phyloP scores from a whole-genome alignment of 1,140 invertebrate species.

The Frieseomelitta varia region DNA sequence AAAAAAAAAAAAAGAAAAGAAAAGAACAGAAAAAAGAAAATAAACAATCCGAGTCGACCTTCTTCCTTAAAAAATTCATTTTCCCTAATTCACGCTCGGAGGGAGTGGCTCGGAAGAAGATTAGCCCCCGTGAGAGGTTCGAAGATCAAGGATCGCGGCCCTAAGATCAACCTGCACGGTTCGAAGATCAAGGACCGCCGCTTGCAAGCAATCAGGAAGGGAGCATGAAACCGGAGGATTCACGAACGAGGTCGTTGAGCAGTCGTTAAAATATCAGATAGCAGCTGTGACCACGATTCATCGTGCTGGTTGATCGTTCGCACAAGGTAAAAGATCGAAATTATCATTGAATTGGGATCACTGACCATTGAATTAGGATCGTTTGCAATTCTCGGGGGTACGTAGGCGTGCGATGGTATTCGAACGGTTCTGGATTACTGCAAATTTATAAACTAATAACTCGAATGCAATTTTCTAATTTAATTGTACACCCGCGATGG shows the following conservation, averaged over 20 bases:
- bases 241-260: neutral
- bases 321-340: slow-evolving; percentile 21
- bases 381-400: too few relatives aligned
- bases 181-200: slow-evolving; percentile 1
- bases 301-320: neutral
- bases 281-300: neutral
- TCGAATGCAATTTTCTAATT: too few relatives aligned
- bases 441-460: too few relatives aligned
- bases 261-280: neutral
- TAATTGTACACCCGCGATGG: too few relatives aligned
- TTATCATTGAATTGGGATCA: neutral
- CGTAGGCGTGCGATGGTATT: too few relatives aligned
- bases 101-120: neutral
- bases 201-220: neutral
- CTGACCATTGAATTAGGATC: too few relatives aligned
- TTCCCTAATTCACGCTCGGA: neutral
- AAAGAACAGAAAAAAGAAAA: neutral
- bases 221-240: neutral
- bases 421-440: too few relatives aligned
- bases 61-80: neutral
- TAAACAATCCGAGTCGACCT: neutral
- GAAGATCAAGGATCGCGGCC: too few relatives aligned
- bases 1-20: neutral
- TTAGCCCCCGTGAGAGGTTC: too few relatives aligned
- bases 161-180: neutral